Evolutionary conservation across 53 echinoderm and acorn worm genomes (phyloP).

Genomic region (Holothuria scabra): DNA sequence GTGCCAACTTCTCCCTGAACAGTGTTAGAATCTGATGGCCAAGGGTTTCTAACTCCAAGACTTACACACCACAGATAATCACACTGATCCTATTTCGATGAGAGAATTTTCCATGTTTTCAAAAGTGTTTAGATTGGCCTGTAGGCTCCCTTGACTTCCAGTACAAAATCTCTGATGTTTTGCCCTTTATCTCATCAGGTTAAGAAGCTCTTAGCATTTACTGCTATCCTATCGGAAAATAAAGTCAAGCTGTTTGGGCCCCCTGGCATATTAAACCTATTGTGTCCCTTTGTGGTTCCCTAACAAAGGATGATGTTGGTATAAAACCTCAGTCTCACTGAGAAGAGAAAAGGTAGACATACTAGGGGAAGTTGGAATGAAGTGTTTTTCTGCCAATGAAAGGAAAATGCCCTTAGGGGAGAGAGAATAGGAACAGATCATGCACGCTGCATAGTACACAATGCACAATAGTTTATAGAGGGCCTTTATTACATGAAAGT

Average conservation of each 20-base stretch:
- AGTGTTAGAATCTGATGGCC: too few species aligned
- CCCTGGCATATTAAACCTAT: slow-evolving; percentile 2
- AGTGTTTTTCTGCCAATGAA: slow-evolving; percentile 32
- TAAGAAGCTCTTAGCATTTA: neutral
- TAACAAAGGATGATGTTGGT: slow-evolving; percentile 27
- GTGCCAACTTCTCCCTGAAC: too few species aligned
- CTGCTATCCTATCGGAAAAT: slow-evolving; percentile 25
- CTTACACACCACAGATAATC: too few species aligned
- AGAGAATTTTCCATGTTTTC: slow-evolving; percentile 6
- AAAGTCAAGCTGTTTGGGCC: slow-evolving; percentile 36
- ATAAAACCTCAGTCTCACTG: slow-evolving; percentile 22
- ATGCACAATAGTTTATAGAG: slow-evolving; percentile 15
- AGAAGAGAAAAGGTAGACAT: slow-evolving; percentile 24
- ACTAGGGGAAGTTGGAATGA: slow-evolving; percentile 24
- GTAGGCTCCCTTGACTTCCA: slow-evolving; percentile 21
- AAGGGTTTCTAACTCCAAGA: too few species aligned
- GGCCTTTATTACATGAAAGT: slow-evolving; percentile 13
- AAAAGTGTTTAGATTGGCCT: slow-evolving; percentile 46
- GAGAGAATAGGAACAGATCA: slow-evolving; percentile 23
- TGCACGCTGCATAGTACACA: slow-evolving; percentile 3
- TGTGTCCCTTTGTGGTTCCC: slow-evolving; percentile 32
- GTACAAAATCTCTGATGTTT: slow-evolving; percentile 29
- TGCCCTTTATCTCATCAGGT: neutral
- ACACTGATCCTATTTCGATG: too few species aligned
- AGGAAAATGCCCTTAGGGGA: slow-evolving; percentile 8